A percentile compares a stretch with the other conserved stretches of the same genome.
Evolutionary conservation across 2,113 vertebrate genomes (phyloP).

Genomic region (Sarotherodon lohbergeri): DNA sequence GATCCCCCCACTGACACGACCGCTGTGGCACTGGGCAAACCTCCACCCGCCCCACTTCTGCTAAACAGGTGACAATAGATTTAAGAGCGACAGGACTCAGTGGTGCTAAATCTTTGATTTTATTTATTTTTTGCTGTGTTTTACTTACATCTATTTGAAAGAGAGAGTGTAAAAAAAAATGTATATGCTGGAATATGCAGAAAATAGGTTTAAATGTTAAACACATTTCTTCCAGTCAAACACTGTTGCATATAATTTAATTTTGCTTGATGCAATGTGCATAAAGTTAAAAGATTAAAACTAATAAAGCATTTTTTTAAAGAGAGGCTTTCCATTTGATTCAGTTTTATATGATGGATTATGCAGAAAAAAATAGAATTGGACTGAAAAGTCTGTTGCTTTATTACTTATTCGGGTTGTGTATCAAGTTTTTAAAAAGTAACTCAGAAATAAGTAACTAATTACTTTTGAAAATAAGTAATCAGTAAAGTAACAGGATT

Average conservation of each 20-base stretch:
- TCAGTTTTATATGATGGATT: background rate
- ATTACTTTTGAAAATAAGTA: background rate
- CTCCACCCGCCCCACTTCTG: background rate
- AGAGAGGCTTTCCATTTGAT: background rate
- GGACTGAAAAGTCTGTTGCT: background rate
- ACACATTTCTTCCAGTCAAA: background rate
- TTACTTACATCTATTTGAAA: background rate
- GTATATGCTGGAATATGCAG: background rate
- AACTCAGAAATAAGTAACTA: background rate
- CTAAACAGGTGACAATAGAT: rapidly evolving
- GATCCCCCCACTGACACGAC: background rate
- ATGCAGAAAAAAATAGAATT: background rate
- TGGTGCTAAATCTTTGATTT: rapidly evolving
- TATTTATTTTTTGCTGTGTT: background rate
- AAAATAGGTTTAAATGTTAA: background rate
- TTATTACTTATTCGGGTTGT: background rate
- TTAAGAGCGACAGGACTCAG: background rate
- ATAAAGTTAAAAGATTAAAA: background rate
- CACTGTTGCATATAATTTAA: background rate
- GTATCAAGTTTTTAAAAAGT: background rate
- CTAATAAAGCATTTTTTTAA: rapidly evolving
- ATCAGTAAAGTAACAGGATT: background rate
- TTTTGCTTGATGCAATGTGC: background rate
- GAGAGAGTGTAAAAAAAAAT: background rate
- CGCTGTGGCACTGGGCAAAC: background rate